These are phyloP conservation scores for Hippolais icterina DNA, from an alignment of 2,113 vertebrate genomes.

Conservation along the genomic window DNA sequence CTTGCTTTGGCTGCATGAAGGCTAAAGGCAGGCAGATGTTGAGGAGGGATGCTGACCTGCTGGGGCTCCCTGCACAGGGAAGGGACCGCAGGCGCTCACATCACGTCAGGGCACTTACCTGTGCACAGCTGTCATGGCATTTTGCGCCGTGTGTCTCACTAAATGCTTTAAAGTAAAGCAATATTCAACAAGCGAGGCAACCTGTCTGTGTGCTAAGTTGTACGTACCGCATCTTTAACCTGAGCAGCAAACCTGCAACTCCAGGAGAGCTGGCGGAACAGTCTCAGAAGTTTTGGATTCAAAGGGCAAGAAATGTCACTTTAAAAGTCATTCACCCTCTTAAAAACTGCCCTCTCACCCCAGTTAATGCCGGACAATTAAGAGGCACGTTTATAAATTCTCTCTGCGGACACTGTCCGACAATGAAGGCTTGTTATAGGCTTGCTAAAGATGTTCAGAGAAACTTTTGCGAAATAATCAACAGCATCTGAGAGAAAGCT, in stretches of 20 bases:
- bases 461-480: constrained; percentile 68
- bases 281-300: constrained; percentile 60
- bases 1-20: neutral
- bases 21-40: constrained; percentile 1
- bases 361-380: constrained; percentile 15
- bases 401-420: constrained; percentile 15
- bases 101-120: constrained; percentile 71
- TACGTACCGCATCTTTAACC: constrained; percentile 35
- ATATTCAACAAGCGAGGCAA: constrained; percentile 20
- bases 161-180: neutral
- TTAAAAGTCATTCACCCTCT: constrained; percentile 23
- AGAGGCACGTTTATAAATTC: constrained; percentile 17
- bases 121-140: constrained; percentile 2
- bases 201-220: constrained; percentile 9
- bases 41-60: constrained; percentile 39
- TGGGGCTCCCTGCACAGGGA: neutral
- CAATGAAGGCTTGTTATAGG: neutral
- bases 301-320: constrained; percentile 46
- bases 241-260: constrained; percentile 51
- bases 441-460: constrained; percentile 23
- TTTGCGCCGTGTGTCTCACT: neutral
- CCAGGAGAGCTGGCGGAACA: constrained; percentile 37
- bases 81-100: neutral
- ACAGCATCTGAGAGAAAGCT: constrained; percentile 52
- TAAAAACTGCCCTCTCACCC: constrained; percentile 24